Evolutionary conservation across 2,888 invertebrate species (phyloP), one percentile per base, ranked within the genome.

Genomic region (Esperia sulphurella): DNA sequence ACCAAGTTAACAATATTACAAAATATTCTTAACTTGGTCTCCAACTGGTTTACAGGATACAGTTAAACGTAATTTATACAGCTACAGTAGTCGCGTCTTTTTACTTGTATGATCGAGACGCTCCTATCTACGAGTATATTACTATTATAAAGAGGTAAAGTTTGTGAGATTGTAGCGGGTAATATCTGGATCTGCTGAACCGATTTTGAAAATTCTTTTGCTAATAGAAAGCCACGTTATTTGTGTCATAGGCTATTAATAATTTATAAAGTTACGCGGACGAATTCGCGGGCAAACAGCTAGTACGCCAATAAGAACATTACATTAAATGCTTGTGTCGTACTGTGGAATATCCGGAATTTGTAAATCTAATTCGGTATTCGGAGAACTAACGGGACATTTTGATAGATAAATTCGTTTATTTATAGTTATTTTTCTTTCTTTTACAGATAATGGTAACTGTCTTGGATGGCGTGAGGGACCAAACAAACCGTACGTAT

Each of bases 381-480:
- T 51, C 44, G 54, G 46, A 59, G 62, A 62, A 53, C 61, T 63
- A 63, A 64, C 57, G 53, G 70, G 67, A 77, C 69, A 67, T 57
- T 61, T 53, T 68, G 68, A 71, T 71, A 68, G 74, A 71, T 62
- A 51, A 55, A 50, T 33, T 8, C 33, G 10, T 33, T 33, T 3
- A 58, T 59, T 47, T 52, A 61, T 52, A 62, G 58, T 59, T 53
- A 56, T 21, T 21, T 5, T 21, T 3, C 2, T 21, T 65, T 60
- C 60, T 53, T 51, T 79, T 83, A 48, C 83, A 95, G 95, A 97
- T 91, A 96, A 97, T 90, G 97, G 96, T 44, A 95, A 94, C 54
- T 97, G 97, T 79, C 91, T 98, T 53, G 98, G 98, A 49, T 97
- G 96, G 95, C 92, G 97, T 53, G 96, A 97, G 61, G 94, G 94